phyloP scores from a whole-genome alignment of 2,113 vertebrate genomes.

The Malurus melanocephalus region DNA sequence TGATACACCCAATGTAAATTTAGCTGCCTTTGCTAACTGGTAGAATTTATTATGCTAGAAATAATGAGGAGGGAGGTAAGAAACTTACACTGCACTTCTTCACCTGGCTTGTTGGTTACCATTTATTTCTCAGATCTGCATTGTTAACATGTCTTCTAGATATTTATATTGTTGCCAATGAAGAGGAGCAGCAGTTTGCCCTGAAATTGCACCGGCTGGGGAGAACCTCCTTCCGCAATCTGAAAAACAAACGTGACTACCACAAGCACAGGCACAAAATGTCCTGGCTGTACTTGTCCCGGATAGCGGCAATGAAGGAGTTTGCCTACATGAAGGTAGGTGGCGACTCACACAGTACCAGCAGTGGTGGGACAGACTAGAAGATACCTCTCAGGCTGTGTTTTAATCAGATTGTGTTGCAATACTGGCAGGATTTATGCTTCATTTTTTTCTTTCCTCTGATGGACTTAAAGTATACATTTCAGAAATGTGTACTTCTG shows the following conservation, averaged over 20 bases:
- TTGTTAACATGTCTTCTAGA: conserved; percentile 66
- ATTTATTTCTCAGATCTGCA: neutral
- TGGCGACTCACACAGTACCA: neutral
- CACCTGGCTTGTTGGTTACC: neutral
- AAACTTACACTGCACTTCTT: neutral
- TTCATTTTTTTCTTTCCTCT: too few relatives aligned
- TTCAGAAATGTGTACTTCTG: neutral
- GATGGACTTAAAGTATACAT: rapidly evolving
- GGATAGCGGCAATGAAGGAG: conserved; percentile 94
- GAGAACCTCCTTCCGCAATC: conserved; percentile 90
- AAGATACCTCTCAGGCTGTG: neutral
- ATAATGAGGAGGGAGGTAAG: neutral
- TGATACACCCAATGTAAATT: neutral
- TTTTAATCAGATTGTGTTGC: neutral
- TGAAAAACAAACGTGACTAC: conserved; percentile 95
- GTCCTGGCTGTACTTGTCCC: conserved; percentile 96
- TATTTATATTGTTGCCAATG: conserved; percentile 92
- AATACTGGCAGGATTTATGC: neutral
- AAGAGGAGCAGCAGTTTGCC: conserved; percentile 83
- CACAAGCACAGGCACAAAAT: conserved; percentile 89
- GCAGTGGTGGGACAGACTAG: neutral
- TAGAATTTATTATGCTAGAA: neutral
- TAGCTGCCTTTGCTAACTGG: neutral
- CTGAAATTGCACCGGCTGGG: conserved; percentile 91
- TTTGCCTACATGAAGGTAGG: conserved; percentile 95